A percentile compares a stretch with the other conserved stretches of the same genome.
These are phyloP conservation scores for Lateolabrax maculatus DNA, from an alignment of 2,797 vertebrate species.

Conservation along the genomic window DNA sequence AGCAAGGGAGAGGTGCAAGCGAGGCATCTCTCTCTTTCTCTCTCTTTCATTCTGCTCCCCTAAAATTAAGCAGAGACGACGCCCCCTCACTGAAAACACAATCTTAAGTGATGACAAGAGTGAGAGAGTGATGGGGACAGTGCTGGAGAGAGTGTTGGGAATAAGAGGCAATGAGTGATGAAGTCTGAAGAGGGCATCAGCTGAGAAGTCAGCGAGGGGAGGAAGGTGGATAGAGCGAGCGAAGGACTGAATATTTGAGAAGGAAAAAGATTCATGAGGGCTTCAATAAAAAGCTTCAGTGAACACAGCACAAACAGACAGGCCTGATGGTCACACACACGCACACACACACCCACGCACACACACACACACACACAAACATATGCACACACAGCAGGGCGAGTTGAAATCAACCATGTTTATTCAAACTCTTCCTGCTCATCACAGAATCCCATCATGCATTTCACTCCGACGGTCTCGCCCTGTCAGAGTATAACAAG, in stretches of 20 bases:
- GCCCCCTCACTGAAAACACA: background rate
- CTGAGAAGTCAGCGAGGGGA: conserved; percentile 40
- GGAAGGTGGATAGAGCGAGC: conserved; percentile 9
- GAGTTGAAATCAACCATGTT: conserved; percentile 69
- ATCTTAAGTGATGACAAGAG: background rate
- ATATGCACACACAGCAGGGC: conserved; percentile 36
- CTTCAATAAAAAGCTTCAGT: conserved; percentile 80
- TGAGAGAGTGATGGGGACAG: conserved; percentile 24
- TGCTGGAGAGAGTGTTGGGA: conserved; percentile 26
- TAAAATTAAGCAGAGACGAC: conserved; percentile 2
- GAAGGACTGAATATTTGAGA: conserved; percentile 66
- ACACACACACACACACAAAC: conserved; percentile 40
- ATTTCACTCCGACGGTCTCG: conserved; percentile 74
- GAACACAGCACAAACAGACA: conserved; percentile 73
- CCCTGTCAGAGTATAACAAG: conserved; percentile 80
- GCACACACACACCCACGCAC: conserved; percentile 8
- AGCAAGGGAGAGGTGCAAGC: background rate
- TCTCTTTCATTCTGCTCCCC: background rate
- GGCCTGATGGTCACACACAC: conserved; percentile 36
- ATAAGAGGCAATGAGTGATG: conserved; percentile 51
- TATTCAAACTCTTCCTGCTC: conserved; percentile 79
- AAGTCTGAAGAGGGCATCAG: conserved; percentile 43
- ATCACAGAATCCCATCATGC: conserved; percentile 80
- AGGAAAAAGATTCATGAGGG: conserved; percentile 74
- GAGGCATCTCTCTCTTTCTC: background rate